Conservation (phyloP, 2,888 invertebrate species). For the Athetis lepigone region DNA sequence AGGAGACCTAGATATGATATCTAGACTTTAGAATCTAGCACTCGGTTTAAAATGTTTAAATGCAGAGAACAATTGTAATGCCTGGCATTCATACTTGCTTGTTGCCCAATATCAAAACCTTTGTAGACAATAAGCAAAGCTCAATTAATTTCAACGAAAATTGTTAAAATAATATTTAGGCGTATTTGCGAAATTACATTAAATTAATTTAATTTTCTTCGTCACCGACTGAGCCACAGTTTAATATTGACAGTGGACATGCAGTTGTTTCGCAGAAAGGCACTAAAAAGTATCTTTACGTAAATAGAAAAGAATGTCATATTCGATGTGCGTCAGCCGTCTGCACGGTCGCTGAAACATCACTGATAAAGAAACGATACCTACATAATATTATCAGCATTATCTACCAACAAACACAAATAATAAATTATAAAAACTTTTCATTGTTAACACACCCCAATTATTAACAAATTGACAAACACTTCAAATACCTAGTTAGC, state of each 20-base stretch:
- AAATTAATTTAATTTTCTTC: not conserved
- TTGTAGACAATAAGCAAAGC: too few species aligned
- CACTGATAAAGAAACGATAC: not conserved
- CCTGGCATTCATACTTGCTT: too few species aligned
- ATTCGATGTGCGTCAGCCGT: not conserved
- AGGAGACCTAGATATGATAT: constrained; percentile 16
- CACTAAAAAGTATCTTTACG: too few species aligned
- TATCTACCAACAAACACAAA: not conserved
- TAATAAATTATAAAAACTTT: constrained; percentile 16
- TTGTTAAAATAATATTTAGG: too few species aligned
- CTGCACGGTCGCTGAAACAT: not conserved
- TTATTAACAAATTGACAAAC: constrained; percentile 32
- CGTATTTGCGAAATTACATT: too few species aligned
- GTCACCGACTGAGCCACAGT: not conserved
- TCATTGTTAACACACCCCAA: constrained; percentile 8
- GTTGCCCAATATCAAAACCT: too few species aligned
- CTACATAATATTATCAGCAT: not conserved
- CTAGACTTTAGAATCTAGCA: constrained; percentile 4
- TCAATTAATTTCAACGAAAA: too few species aligned
- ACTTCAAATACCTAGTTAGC: constrained; percentile 15
- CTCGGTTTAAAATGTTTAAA: too few species aligned
- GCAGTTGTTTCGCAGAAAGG: not conserved
- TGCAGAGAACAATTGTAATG: too few species aligned
- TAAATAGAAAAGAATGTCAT: constrained; percentile 3
- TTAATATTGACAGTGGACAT: not conserved